Percentiles rank a stretch among this genome's conserved stretches.
phyloP scores from a whole-genome alignment of 2,888 invertebrate species.

The Luperina nickerlii region DNA sequence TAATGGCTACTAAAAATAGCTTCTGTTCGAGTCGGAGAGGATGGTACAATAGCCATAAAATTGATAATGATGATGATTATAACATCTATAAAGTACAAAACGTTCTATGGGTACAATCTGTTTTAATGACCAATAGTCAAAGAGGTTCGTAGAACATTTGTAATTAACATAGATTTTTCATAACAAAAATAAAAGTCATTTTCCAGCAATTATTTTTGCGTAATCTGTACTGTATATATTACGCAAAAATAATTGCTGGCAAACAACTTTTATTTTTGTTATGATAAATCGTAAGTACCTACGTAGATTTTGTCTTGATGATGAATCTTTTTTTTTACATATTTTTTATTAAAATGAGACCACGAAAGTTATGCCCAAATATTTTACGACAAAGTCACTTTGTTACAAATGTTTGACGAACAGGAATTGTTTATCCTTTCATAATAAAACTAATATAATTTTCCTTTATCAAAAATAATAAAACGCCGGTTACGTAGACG shows the following conservation, averaged over 20 bases:
- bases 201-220: neutral
- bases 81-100: conserved; percentile 31
- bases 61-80: conserved; percentile 50
- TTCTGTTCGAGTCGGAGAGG: conserved; percentile 27
- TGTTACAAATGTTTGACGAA: neutral
- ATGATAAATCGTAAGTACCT: neutral
- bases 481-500: conserved; percentile 28
- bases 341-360: neutral
- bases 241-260: neutral
- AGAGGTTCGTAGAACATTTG: neutral
- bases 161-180: neutral
- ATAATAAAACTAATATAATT: conserved; percentile 18
- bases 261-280: neutral
- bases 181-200: neutral
- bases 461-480: conserved; percentile 24
- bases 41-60: conserved; percentile 40
- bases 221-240: neutral
- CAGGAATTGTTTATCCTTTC: conserved; percentile 4
- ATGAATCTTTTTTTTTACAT: neutral
- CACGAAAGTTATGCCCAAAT: neutral
- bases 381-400: neutral
- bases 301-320: neutral
- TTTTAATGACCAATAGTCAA: conserved; percentile 8
- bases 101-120: conserved; percentile 2
- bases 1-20: conserved; percentile 61